Base-by-base conservation (phyloP, 2,888 invertebrate species). In the Lomographa bimaculata region DNA sequence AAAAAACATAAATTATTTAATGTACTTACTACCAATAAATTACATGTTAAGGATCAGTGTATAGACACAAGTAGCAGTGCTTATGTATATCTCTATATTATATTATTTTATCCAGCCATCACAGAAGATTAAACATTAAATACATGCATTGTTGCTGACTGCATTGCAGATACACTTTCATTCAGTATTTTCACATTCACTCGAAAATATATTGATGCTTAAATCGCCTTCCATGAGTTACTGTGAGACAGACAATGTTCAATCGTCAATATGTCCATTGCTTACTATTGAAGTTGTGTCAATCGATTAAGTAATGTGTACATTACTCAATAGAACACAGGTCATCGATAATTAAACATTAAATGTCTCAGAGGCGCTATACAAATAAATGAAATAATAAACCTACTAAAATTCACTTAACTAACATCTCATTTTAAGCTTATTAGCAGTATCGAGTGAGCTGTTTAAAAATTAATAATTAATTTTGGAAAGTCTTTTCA, bases 11-110 rank as follows among this genome's bases (percentile, higher is more conserved):
- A 80, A 78, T 77, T 81, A 81, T 36, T 36, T 32, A 11, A 36
- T 74, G 75, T 65, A 65, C 58, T 46, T 61, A 64, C 64, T 71
- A 75, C 51, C 38, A 79, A 79, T 82, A 81, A 82, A 69, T 84
- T 84, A 84, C 50, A 57, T 68, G 55, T 71, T 75, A 79, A 77
- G 71, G 72, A 74, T 67, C 64, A 61, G 66, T 64, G 67, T 65
- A 54, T 43, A 49, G 53, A 57, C 60, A 67, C 64, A 49, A 54
- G 57, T 69, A 76, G 71, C 73, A 50, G 71, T 72, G 74, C 66
- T 61, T 58, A 54, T 39, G 21, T 48, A 39, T 47, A 38, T 42
- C 29, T 26, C 38, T 35, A 41, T 43, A 30, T 37, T 38, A 38
- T 44, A 20, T 40, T 46, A 28, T 35, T 46, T 47, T 24, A 50